These are phyloP conservation scores for Diorhabda carinulata DNA, from an alignment of 1,140 invertebrate species.

Conservation along the genomic window DNA sequence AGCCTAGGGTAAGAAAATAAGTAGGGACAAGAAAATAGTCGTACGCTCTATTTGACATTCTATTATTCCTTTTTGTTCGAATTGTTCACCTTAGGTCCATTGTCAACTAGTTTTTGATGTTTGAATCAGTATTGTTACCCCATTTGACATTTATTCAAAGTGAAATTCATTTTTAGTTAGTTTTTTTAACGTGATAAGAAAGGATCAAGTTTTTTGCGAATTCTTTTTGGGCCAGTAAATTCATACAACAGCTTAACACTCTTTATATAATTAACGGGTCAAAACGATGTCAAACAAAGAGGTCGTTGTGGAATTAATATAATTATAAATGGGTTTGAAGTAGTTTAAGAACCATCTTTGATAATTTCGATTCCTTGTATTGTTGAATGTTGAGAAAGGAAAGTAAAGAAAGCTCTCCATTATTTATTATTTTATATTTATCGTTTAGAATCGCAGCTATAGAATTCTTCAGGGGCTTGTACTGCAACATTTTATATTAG, in stretches of 20 bases:
- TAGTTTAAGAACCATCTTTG: no score
- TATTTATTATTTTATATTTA: no score
- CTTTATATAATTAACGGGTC: no score
- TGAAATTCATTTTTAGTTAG: conserved; percentile 15
- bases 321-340: no score
- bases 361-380: no score
- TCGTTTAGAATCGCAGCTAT: no score
- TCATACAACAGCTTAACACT: not conserved
- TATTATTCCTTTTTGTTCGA: conserved; percentile 21
- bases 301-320: no score
- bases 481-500: no score
- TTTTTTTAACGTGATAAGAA: conserved; percentile 9
- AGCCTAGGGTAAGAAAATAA: conserved; percentile 20
- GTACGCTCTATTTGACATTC: conserved; percentile 22
- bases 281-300: no score
- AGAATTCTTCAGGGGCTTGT: no score
- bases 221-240: not conserved
- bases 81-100: conserved; percentile 17
- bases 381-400: no score
- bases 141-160: conserved; percentile 16
- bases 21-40: conserved; percentile 18
- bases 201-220: not conserved
- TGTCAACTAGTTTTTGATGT: conserved; percentile 24
- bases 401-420: no score
- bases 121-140: conserved; percentile 18